Base-by-base conservation (phyloP, 2,888 invertebrate genomes). In the Sesamia inferens region DNA sequence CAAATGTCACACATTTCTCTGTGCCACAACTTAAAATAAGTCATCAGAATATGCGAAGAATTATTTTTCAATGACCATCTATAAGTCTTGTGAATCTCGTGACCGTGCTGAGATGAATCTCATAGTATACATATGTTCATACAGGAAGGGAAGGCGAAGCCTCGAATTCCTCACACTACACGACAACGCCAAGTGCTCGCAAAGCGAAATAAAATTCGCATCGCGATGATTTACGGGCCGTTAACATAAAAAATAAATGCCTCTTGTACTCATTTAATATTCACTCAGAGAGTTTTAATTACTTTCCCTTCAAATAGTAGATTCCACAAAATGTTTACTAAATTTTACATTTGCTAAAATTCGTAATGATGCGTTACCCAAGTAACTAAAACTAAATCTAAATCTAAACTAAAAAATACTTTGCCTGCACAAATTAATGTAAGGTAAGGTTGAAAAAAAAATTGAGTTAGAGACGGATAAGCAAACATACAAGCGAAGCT, bases 281-380 rank as follows among this genome's bases (percentile, higher is more conserved):
- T 89, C 87, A 86, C 87, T 87, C 88, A 90, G 87, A 90, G 84
- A 86, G 81, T 31, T 89, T 90, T 90, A 90, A 91, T 91, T 90
- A 90, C 87, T 89, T 87, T 88, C 76, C 84, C 77, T 79, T 83
- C 73, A 58, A 71, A 67, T 31, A 66, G 76, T 42, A 68, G 69
- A 78, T 77, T 76, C 70, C 70, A 76, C 57, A 48, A 75, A 75
- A 62, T 51, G 51, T 22, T 74, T 55, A 13, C 55, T 5, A 22
- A 4, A 0, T 51, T 51, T 51, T 19, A 51, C 51, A n/a, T 51
- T 51, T 51, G 51, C n/a, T n/a, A n/a, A n/a, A n/a, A n/a, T n/a
- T n/a, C n/a, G n/a, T n/a, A n/a, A n/a, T n/a, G n/a, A n/a, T n/a
- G n/a, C n/a, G n/a, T n/a, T n/a, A n/a, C n/a, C n/a, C n/a, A n/a